Percentiles rank a stretch among this genome's conserved stretches.
Evolutionary conservation across 2,113 vertebrate species (phyloP).

Genomic region (Gobius niger): DNA sequence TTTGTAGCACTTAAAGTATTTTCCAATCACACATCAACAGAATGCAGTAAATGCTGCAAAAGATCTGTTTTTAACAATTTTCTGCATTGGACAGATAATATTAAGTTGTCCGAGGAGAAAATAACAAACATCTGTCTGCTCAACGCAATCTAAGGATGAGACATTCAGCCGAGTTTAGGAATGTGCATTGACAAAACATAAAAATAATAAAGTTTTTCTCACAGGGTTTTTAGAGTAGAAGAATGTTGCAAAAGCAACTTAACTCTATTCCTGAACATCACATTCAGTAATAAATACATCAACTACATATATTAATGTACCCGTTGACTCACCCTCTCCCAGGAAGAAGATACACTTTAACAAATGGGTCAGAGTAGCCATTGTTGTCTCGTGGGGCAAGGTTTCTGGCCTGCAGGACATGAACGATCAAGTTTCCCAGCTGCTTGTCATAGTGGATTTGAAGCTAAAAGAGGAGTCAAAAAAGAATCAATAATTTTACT

Average conservation of each 20-base stretch:
- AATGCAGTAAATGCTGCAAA: not conserved
- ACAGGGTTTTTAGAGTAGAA: too few relatives aligned
- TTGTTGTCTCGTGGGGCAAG: constrained; percentile 92
- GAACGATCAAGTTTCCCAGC: constrained; percentile 95
- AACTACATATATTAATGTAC: not conserved
- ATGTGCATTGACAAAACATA: too few relatives aligned
- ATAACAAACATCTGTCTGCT: too few relatives aligned
- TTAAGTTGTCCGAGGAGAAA: too few relatives aligned
- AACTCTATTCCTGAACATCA: not conserved
- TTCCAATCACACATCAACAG: too few relatives aligned
- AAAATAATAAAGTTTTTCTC: too few relatives aligned
- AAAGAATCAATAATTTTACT: constrained; percentile 7
- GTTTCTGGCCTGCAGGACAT: constrained; percentile 97
- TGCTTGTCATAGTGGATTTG: constrained; percentile 98
- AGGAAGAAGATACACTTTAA: constrained; percentile 97
- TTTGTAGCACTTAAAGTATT: too few relatives aligned
- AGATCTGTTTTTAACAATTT: not conserved
- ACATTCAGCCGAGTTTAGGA: too few relatives aligned
- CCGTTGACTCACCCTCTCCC: constrained; percentile 90
- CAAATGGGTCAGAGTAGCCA: constrained; percentile 96
- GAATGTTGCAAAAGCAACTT: not conserved
- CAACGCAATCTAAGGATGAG: too few relatives aligned
- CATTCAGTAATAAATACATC: not conserved
- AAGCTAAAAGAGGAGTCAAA: constrained; percentile 78
- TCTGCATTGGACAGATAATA: too few relatives aligned